Evolutionary conservation across 1,140 invertebrate species (phyloP), one percentile per base, ranked within the genome.

Genomic region (Euura saliciscinereae): DNA sequence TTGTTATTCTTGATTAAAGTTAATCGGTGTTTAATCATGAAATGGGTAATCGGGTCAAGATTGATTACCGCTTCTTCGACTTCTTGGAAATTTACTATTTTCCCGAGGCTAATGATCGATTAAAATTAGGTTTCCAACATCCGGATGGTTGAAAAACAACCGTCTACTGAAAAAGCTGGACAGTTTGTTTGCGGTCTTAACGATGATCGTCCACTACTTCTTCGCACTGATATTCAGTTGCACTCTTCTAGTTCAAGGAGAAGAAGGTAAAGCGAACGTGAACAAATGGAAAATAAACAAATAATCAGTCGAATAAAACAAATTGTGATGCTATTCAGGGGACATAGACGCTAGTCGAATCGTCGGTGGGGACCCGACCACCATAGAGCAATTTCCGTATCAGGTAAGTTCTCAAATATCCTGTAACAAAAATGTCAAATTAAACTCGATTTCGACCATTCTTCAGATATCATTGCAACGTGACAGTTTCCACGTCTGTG

Each of bases 401-500:
- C 86, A 86, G 80, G 81, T 85, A 70, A 75, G 73, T 59, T 7
- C 28, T 28, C 28, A 70, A 75, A 59, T 3, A n/a, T 11, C 5
- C 4, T 59, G 5, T 11, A 59, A 8, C 10, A 11, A 59, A 59
- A 59, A 59, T 11, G 13, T 59, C 6, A 59, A 59, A 8, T 11
- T n/a, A 3, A 3, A 59, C 51, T 59, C 51, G 3, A 59, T n/a
- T 59, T 59, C 3, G 3, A 59, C 28, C 51, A 3, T 68, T 43
- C 45, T 44, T 45, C 73, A 86, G 83, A 74, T 85, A 70, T 83
- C 82, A 43, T 71, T 85, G 43, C 77, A 73, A 43, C 78, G 79
- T 67, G 77, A 79, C 66, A 76, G 69, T 42, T 68, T 74, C 4
- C 88, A 89, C 77, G 75, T 82, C 46, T 90, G 90, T 75, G 89